Base-by-base conservation (phyloP, 2,888 invertebrate genomes). In the Coenonympha glycerion region DNA sequence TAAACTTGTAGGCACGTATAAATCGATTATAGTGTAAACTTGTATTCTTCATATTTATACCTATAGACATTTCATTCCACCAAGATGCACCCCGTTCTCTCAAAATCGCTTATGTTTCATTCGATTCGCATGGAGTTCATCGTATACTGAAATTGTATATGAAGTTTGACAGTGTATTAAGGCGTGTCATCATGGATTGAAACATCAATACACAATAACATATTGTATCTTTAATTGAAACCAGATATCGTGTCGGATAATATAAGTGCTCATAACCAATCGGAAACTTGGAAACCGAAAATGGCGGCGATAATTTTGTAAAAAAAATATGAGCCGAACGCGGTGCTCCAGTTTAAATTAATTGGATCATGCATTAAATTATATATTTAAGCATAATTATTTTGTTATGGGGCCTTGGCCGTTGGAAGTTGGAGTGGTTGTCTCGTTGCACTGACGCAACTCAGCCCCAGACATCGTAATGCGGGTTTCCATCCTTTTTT, bases 401-500 rank as follows among this genome's bases (percentile, higher is more conserved):
- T 64, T 55, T 61, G 57, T 62, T 62, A 61, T 60, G 58, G 58
- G 60, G 53, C 65, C 63, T 62, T 61, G 61, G 49, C 49, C 33
- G 57, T 44, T 51, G 52, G 47, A 55, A 49, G 57, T 44, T 51
- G 52, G 47, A 55, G 48, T 58, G 56, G 56, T 41, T 49, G 41
- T 31, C 42, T 24, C n/a, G n/a, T n/a, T n/a, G 22, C 24, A 45
- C 50, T 69, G 68, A 68, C 62, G 68, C 66, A 69, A 69, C 52
- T 50, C 45, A 52, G 62, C 57, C 53, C 65, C 56, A 63, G 59
- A 65, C 65, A 61, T 49, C 60, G 64, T 63, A 62, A 64, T 64
- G 41, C 45, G 47, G 13, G 50, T 47, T 52, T 57, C 69, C 76
- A 75, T 79, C 80, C 83, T 75, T 78, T 81, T 85, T 82, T 78